Base-by-base conservation (phyloP, 2,888 invertebrate species). In the Heliconius hortense region DNA sequence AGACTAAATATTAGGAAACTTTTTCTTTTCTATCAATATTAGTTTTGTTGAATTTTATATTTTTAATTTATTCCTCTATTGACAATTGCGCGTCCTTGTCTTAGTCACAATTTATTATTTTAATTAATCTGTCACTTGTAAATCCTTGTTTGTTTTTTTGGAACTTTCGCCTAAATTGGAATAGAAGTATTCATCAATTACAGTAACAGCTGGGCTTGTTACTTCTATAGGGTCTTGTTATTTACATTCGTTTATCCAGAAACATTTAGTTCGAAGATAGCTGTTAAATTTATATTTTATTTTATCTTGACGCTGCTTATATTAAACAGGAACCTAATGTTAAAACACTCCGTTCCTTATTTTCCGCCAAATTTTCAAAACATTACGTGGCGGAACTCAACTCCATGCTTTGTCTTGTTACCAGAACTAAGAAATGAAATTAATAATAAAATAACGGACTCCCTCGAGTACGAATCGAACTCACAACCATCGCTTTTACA, bases 111-210 rank as follows among this genome's bases (percentile, higher is more conserved):
- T 68, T 35, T 56, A 56, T 69, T 69, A 69, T 69, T 56, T 69
- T 56, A 69, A 56, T 69, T 53, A 69, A 69, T 56, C 69, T 56
- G 69, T 69, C 69, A 24, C 56, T 69, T 43, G 39, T 66, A 28
- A 66, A 66, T 43, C 24, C 43, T 35, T 21, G 4, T 28, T 56
- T 35, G n/a, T 69, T 15, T 1, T 56, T 68, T 18, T 1, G 28
- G 13, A 31, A 53, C 31, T 24, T 31, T 56, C 48, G n/a, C 31
- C 53, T 11, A 69, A 75, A 75, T 72, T 66, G 39, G 18, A 71
- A 71, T 26, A 48, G 59, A 31, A 67, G 43, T 68, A 18, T 59
- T 24, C 60, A 74, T 62, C 74, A 69, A 74, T 69, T 63, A 53
- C 26, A 62, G 18, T 53, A 28, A 24, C 74, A 74, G 74, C 74